Conservation (phyloP, 2,113 vertebrate genomes). For the Lamprotornis superbus region DNA sequence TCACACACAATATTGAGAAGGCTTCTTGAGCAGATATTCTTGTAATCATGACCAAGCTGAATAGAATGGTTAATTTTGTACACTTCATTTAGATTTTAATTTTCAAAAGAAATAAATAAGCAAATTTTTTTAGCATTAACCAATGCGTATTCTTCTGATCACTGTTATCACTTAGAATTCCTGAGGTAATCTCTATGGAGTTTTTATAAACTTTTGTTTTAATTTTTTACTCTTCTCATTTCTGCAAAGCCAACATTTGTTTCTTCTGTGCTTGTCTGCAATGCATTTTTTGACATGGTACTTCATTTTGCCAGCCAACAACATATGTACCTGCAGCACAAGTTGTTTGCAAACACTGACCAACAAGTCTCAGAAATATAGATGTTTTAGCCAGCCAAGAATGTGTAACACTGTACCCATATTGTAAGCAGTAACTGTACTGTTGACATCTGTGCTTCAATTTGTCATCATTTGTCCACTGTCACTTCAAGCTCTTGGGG, state of each 20-base stretch:
- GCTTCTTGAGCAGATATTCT: not conserved
- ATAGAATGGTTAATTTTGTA: not conserved
- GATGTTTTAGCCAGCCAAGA: not conserved
- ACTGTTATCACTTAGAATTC: not conserved
- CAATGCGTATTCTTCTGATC: rapidly evolving
- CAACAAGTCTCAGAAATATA: not conserved
- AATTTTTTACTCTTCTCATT: not conserved
- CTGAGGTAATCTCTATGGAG: rapidly evolving
- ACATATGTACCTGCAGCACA: not conserved
- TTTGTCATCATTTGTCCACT: constrained; percentile 59
- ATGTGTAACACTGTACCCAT: not conserved
- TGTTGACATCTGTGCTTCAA: constrained; percentile 24
- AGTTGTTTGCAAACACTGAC: not conserved
- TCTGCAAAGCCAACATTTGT: not conserved
- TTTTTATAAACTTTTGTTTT: not conserved
- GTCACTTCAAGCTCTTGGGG: constrained; percentile 17
- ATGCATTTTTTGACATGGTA: not conserved
- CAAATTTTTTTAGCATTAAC: not conserved
- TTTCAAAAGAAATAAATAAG: not conserved
- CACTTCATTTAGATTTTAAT: not conserved
- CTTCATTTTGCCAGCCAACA: not conserved
- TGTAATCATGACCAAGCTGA: not conserved
- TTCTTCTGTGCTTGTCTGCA: not conserved
- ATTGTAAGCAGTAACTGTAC: not conserved
- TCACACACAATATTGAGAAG: not conserved